phyloP scores from a whole-genome alignment of 2,797 vertebrate genomes.

The Okamejei kenojei region DNA sequence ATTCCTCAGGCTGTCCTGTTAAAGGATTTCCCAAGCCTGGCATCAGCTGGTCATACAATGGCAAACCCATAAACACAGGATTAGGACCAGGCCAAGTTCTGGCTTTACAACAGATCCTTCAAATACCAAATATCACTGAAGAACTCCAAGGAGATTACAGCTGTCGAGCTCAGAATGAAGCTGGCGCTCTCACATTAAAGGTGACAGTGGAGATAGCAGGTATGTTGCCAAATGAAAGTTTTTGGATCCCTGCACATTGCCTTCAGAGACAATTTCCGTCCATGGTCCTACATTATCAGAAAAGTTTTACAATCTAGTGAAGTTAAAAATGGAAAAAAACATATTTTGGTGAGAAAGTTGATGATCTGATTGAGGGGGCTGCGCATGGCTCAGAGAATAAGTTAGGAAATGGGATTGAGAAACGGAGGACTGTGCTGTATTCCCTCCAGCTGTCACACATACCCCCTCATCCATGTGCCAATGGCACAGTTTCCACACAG shows the following conservation, averaged over 20 bases:
- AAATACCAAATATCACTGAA: slow-evolving; percentile 54
- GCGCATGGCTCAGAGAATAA: background rate
- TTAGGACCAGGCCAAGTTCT: slow-evolving; percentile 45
- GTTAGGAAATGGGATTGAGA: background rate
- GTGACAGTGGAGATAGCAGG: slow-evolving; percentile 56
- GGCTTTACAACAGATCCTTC: slow-evolving; percentile 57
- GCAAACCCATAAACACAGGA: slow-evolving; percentile 47
- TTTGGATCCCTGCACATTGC: background rate
- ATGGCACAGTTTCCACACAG: too few species aligned
- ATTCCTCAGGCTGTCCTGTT: slow-evolving; percentile 60
- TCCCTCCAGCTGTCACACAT: too few species aligned
- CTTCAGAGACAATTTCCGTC: background rate
- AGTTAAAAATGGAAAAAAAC: background rate
- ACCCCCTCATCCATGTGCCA: too few species aligned
- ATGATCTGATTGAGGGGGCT: too few species aligned
- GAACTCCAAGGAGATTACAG: slow-evolving; percentile 56
- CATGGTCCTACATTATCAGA: too few species aligned
- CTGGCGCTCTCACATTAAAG: slow-evolving; percentile 54
- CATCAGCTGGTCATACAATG: slow-evolving; percentile 62
- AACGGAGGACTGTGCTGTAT: background rate
- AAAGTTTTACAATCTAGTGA: background rate
- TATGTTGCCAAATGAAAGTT: slow-evolving; percentile 42
- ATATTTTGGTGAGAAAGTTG: background rate
- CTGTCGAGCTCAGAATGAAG: slow-evolving; percentile 65
- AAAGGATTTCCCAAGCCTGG: slow-evolving; percentile 57